Conservation (phyloP, 2,888 invertebrate species). For the Eremobia ochroleuca region DNA sequence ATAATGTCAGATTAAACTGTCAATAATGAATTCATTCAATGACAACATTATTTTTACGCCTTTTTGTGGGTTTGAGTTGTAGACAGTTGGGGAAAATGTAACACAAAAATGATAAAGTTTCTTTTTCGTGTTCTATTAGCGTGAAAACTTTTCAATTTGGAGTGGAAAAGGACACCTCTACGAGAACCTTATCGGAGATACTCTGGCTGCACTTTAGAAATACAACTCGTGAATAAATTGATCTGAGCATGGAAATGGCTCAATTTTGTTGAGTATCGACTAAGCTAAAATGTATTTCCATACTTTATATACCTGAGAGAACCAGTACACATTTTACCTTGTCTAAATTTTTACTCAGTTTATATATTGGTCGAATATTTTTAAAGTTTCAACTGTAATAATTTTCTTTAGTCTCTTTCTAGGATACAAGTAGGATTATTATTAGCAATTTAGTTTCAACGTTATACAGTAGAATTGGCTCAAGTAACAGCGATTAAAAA, state of each 20-base stretch:
- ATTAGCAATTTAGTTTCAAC: background rate
- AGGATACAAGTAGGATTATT: background rate
- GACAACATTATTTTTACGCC: constrained; percentile 1
- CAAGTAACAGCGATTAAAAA: background rate
- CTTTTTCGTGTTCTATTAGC: background rate
- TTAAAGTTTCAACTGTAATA: background rate
- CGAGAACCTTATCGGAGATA: constrained; percentile 2
- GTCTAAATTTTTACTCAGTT: background rate
- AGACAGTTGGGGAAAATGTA: background rate
- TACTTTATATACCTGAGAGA: background rate
- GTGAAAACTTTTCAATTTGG: constrained; percentile 32
- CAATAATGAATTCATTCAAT: constrained; percentile 19
- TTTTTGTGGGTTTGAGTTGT: background rate
- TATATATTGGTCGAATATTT: background rate
- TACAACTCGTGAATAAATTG: constrained; percentile 37
- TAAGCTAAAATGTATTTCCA: background rate
- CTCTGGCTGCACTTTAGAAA: constrained; percentile 46
- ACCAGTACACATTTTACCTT: background rate
- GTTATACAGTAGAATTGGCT: too few relatives aligned
- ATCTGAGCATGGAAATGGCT: constrained; percentile 1
- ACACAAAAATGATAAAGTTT: background rate
- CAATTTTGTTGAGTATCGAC: constrained; percentile 26
- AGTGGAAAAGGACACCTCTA: constrained; percentile 8
- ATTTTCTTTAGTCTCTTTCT: background rate
- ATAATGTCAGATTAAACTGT: constrained; percentile 36